Evolutionary conservation across 2,888 invertebrate genomes (phyloP), one percentile per base, ranked within the genome.

Genomic region (Heteromurus nitidus): DNA sequence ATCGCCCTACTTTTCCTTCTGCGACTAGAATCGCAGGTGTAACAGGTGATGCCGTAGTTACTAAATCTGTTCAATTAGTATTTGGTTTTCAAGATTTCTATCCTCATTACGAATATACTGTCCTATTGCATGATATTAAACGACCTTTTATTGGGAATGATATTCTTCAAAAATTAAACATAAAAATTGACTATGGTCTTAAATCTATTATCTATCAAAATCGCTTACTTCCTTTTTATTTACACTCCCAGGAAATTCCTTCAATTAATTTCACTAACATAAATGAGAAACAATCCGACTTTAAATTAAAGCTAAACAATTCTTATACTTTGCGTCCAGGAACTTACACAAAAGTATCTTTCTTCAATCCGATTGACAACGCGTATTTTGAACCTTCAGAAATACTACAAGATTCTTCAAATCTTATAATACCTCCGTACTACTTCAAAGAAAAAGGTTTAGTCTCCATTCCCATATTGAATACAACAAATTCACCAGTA

Each of bases 311-410:
- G 36, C 36, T 36, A 36, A 13, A 13, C 36, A 36, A 36, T 36
- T 36, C 36, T 9, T 36, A 36, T 36, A 36, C 36, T 9, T 36
- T 36, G n/a, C 5, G 22, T 11, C 3, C 28, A 5, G 26, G 30
- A 28, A 58, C 5, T 28, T 26, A 26, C 26, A 24, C 28, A 28
- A n/a, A n/a, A n/a, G n/a, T n/a, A n/a, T n/a, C n/a, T n/a, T n/a
- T n/a, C n/a, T n/a, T n/a, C n/a, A n/a, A n/a, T n/a, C 13, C 24
- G 3, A 2, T 55, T 55, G 20, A 13, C 5, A 22, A 58, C 11
- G 16, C 16, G 7, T 58, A 26, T 58, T 62, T 30, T 30, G 62
- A 62, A 30, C 62, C 62, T n/a, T 62, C 62, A 5, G 62, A 30
- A 9, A 62, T 18, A 30, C 18, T 62, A 18, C 30, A 31, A 31